Evolutionary conservation across 2,888 invertebrate species (phyloP), one percentile per base, ranked within the genome.

Genomic region (Pomacea canaliculata): DNA sequence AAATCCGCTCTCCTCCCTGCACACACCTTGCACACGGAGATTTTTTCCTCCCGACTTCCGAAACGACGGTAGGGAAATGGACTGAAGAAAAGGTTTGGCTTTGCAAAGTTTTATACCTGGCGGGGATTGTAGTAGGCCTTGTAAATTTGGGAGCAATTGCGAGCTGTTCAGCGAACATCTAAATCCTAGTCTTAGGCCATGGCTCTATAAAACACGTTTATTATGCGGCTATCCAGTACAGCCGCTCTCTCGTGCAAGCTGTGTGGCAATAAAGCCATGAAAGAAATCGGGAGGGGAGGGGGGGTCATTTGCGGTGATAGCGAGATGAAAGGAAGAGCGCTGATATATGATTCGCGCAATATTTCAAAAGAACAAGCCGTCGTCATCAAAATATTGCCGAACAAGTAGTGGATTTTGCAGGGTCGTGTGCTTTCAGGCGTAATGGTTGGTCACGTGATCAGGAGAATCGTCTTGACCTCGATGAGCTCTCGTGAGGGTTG

Each of bases 111-210:
- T 73, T 73, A 73, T 73, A 73, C 66, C 72, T 65, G 56, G 60
- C n/a, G 51, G 49, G 37, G 63, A 49, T 9, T 37, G 46, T 49
- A 63, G 37, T 37, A 65, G 66, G 66, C 37, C 72, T 51, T 73
- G 72, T 73, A 73, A 73, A 73, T 73, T 73, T 73, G 72, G 72
- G 65, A 73, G 72, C 72, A 73, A 73, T 73, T 73, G 72, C 62
- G 63, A n/a, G 71, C 72, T 73, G 72, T 66, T 73, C 46, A 63
- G 48, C 49, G 66, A 73, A 73, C 72, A 73, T 73, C 72, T 66
- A 73, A 51, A 63, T 48, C 66, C 48, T 63, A 37, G 65, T 49
- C 59, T 27, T 27, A 51, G 51, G 12, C n/a, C 66, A 46, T 13
- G 48, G 63, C 72, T 66, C 72, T 66, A 73, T 73, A 73, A 73